Evolutionary conservation across 2,888 invertebrate species (phyloP).

Genomic region (Laothoe populi): DNA sequence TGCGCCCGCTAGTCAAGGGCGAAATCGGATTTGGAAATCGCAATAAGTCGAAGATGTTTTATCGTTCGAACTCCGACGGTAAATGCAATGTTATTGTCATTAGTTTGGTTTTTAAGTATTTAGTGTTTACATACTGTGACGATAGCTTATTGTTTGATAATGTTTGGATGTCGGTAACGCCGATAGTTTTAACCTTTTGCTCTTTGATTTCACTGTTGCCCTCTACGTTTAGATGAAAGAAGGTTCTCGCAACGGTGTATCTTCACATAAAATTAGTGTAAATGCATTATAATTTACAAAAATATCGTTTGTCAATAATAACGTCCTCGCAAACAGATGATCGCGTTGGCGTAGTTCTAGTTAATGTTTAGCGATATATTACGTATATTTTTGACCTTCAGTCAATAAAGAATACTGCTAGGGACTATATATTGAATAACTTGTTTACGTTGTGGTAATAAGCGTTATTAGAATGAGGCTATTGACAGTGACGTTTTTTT

Average conservation of each 20-base stretch:
- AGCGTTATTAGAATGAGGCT: constrained; percentile 55
- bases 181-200: constrained; percentile 75
- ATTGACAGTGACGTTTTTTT: constrained; percentile 40
- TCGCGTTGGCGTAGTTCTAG: constrained; percentile 61
- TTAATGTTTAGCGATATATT: constrained; percentile 52
- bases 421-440: constrained; percentile 31
- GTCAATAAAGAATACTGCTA: constrained; percentile 29
- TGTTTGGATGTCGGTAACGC: constrained; percentile 78
- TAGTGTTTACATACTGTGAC: constrained; percentile 77
- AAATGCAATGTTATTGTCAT: constrained; percentile 84
- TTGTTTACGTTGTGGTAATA: constrained; percentile 41
- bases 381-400: constrained; percentile 47
- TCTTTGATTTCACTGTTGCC: constrained; percentile 61
- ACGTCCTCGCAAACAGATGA: constrained; percentile 61
- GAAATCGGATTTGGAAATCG: constrained; percentile 84
- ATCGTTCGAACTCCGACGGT: constrained; percentile 85
- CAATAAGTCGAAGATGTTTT: constrained; percentile 85
- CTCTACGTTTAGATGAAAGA: constrained; percentile 57
- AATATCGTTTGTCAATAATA: constrained; percentile 48
- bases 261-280: constrained; percentile 39
- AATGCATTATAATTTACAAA: background rate
- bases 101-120: constrained; percentile 77
- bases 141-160: constrained; percentile 70
- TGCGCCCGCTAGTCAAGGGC: constrained; percentile 84
- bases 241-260: constrained; percentile 68